phyloP scores from a whole-genome alignment of 2,888 invertebrate genomes.

The Thymelicus acteon region DNA sequence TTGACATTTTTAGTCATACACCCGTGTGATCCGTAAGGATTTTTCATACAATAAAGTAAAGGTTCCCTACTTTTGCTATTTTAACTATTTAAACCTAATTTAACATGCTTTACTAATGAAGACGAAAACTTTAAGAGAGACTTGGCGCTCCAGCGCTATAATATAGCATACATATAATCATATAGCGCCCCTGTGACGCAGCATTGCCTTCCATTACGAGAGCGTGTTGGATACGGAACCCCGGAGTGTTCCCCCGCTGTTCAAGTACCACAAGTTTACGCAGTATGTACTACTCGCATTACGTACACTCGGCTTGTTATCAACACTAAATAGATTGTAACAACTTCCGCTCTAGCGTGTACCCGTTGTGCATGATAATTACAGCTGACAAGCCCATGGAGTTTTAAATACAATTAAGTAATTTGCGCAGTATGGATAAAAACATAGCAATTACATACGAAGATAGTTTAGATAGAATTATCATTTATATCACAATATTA shows the following conservation, averaged over 20 bases:
- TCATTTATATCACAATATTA: no score
- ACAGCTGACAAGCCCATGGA: background rate
- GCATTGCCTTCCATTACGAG: constrained; percentile 29
- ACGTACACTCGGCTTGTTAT: background rate
- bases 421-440: no score
- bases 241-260: constrained; percentile 19
- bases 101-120: background rate
- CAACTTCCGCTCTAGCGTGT: background rate
- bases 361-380: background rate
- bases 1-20: no score
- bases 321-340: background rate
- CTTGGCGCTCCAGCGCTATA: constrained; percentile 1
- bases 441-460: no score
- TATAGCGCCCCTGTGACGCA: constrained; percentile 20
- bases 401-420: background rate
- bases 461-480: no score
- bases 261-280: constrained; percentile 5
- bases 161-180: background rate
- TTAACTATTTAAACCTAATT: no score
- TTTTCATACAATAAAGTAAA: no score
- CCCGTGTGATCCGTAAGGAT: no score
- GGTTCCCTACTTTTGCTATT: no score
- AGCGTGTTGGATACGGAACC: constrained; percentile 21
- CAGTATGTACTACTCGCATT: background rate
- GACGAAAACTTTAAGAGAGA: background rate